A percentile compares a stretch with the other conserved stretches of the same genome.
These are phyloP conservation scores for Pristis pectinata DNA, from an alignment of 2,797 vertebrate genomes.

Conservation along the genomic window DNA sequence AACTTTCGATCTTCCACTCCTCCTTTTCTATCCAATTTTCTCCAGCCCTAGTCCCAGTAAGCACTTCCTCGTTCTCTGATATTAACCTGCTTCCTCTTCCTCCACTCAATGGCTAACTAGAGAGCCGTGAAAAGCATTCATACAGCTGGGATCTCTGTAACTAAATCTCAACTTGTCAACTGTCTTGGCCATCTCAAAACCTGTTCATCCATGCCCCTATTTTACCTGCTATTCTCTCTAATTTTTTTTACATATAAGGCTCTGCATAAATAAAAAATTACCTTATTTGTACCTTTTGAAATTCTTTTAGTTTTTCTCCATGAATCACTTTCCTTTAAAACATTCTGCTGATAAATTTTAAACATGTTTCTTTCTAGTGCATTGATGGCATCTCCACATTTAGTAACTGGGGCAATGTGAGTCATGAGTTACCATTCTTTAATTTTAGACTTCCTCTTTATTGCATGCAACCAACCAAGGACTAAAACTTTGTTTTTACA, in stretches of 20 bases:
- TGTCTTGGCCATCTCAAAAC: not conserved
- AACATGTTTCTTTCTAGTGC: not conserved
- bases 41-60: not conserved
- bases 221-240: not conserved
- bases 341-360: not conserved
- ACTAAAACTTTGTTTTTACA: too few relatives aligned
- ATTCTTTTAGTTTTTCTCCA: not conserved
- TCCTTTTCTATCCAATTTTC: not conserved
- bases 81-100: not conserved
- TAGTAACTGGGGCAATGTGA: not conserved
- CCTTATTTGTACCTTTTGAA: not conserved
- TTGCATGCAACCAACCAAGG: not conserved
- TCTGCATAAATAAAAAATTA: not conserved
- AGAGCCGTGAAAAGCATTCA: not conserved
- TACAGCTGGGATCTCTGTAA: not conserved
- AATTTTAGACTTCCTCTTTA: constrained; percentile 5
- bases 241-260: not conserved
- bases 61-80: not conserved
- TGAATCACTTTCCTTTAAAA: not conserved
- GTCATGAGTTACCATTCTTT: not conserved
- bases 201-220: not conserved
- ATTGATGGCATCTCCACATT: not conserved
- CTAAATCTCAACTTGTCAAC: not conserved
- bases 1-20: not conserved
- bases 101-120: not conserved